Percentiles rank a stretch among this genome's conserved stretches.
phyloP scores from a whole-genome alignment of 2,797 vertebrate genomes.

The Enteromius trimaculatus region DNA sequence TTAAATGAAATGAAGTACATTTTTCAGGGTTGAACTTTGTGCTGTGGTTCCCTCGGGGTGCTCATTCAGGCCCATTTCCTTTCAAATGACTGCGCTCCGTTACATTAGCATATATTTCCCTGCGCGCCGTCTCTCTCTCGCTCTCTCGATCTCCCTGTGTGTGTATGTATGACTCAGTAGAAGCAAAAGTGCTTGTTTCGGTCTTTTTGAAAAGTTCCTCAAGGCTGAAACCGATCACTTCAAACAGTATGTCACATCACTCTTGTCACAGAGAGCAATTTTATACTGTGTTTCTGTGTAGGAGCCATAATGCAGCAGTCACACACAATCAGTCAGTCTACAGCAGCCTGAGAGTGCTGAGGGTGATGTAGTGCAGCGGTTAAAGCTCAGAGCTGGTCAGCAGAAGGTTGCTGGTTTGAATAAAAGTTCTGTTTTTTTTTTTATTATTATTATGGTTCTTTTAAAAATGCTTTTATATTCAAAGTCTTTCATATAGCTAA shows the following conservation, averaged over 20 bases:
- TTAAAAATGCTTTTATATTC: not conserved
- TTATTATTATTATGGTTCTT: not conserved
- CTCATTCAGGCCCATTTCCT: constrained; percentile 80
- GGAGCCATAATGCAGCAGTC: not conserved
- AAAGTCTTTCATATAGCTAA: not conserved
- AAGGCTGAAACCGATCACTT: constrained; percentile 48
- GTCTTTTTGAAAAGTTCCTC: constrained; percentile 42
- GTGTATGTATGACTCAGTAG: constrained; percentile 56
- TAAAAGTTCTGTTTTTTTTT: not conserved
- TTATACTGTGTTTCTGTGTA: constrained; percentile 3
- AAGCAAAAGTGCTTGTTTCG: constrained; percentile 55
- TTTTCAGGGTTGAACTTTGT: constrained; percentile 77
- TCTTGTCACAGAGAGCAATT: constrained; percentile 11
- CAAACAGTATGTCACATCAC: constrained; percentile 34
- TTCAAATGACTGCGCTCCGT: constrained; percentile 75
- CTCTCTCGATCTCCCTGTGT: constrained; percentile 22
- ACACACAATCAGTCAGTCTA: not conserved
- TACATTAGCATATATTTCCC: constrained; percentile 79
- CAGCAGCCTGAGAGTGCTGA: not conserved
- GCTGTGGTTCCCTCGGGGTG: constrained; percentile 70
- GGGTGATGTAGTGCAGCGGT: constrained; percentile 7
- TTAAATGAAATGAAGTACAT: constrained; percentile 73
- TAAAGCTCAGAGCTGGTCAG: constrained; percentile 1
- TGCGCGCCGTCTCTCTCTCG: constrained; percentile 57
- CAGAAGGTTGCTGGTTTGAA: constrained; percentile 3